Percentiles rank a stretch among this genome's conserved stretches.
Conservation (phyloP, 1,140 invertebrate genomes). For the Daktulosphaira vitifoliae region DNA sequence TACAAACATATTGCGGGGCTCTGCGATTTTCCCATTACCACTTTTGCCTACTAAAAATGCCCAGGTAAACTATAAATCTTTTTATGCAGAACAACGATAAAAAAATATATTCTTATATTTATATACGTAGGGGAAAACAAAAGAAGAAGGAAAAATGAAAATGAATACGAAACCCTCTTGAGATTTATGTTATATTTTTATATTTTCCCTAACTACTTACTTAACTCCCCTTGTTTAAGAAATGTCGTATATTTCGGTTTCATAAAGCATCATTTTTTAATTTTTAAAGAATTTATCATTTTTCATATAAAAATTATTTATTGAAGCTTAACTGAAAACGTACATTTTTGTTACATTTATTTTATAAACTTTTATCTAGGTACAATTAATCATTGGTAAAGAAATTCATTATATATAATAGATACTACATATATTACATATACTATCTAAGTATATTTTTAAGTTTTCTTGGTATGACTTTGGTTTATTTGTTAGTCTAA, state of each 20-base stretch:
- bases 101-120: slow-evolving; percentile 11
- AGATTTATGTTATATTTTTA: slow-evolving; percentile 31
- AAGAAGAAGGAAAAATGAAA: slow-evolving; percentile 31
- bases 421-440: too few relatives aligned
- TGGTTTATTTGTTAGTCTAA: too few relatives aligned
- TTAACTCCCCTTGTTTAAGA: slow-evolving; percentile 13
- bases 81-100: slow-evolving; percentile 16
- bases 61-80: slow-evolving; percentile 33
- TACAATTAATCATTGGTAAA: too few relatives aligned
- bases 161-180: slow-evolving; percentile 29
- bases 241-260: slow-evolving; percentile 23
- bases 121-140: slow-evolving; percentile 15
- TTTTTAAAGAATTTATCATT: slow-evolving; percentile 9
- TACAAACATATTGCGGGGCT: slow-evolving; percentile 15
- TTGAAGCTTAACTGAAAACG: too few relatives aligned
- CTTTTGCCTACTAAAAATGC: slow-evolving; percentile 27
- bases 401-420: too few relatives aligned
- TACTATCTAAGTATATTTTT: too few relatives aligned
- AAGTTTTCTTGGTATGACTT: too few relatives aligned
- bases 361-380: too few relatives aligned
- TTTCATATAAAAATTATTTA: background rate
- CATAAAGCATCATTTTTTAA: slow-evolving; percentile 14
- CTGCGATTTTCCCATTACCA: slow-evolving; percentile 27
- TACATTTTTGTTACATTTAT: too few relatives aligned
- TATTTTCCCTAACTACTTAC: slow-evolving; percentile 1